Evolutionary conservation across 1,140 invertebrate species (phyloP), one percentile per base, ranked within the genome.

Genomic region (Anoplolepis gracilipes): DNA sequence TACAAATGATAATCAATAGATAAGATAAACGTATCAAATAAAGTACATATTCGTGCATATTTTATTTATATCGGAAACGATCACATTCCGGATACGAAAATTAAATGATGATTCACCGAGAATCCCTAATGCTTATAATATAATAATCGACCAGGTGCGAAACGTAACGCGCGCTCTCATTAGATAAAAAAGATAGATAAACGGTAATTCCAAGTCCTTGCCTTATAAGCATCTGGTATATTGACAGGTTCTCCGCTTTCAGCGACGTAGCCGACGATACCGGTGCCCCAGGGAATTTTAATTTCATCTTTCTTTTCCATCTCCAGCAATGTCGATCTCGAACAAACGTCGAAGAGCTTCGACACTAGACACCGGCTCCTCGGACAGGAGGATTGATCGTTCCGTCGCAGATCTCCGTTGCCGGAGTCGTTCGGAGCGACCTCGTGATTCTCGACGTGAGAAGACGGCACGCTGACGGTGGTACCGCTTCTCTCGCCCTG

Each of bases 171-270:
- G 46, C 72, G 57, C 59, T 62, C 33, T 75, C 25, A 46, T 62
- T 61, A 36, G 25, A 33, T 59, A 33, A 7, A 13, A 46, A 72
- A 61, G n/a, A 36, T n/a, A 75, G 25, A 30, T 2, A 28, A 78
- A 85, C 8, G 7, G n/a, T 46, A 19, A 79, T 53, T 57, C 4
- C 67, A 22, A 49, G 61, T 62, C 95, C 46, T 95, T 95, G 98
- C 98, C 97, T 98, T 97, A 94, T 99, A 99, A 67, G 98, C 98
- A 95, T 99, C 98, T 13, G 98, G 98, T 94, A 99, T 99, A 95
- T 99, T 99, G 89, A 99, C 97, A 13, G 98, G 96, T 93, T 98
- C 97, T 25, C 98, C 98, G 89, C 97, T 98, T 92, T 98, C 97
- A 1, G 98, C 98, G 8, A 99, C 98, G 95, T 98, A 98, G 6